phyloP scores from a whole-genome alignment of 2,797 vertebrate species.

The Gila robusta region DNA sequence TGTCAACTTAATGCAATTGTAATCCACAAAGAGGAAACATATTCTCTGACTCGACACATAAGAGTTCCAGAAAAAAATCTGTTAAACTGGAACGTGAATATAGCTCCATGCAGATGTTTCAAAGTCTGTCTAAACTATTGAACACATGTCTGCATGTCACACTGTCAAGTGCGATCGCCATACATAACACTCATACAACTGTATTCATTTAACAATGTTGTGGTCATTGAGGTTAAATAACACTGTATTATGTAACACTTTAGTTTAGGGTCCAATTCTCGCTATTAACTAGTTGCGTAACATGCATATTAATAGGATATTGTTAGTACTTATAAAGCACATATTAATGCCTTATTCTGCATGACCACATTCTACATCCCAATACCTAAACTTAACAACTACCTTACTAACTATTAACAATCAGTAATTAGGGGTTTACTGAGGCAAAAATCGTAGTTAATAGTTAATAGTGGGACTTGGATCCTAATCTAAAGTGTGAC shows the following conservation, averaged over 20 bases:
- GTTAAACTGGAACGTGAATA: background rate
- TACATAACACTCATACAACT: background rate
- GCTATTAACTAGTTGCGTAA: too few species aligned
- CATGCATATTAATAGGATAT: background rate
- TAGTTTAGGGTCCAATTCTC: too few species aligned
- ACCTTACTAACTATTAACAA: too few species aligned
- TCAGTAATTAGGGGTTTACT: too few species aligned
- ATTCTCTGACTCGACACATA: conserved; percentile 6
- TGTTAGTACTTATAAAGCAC: background rate
- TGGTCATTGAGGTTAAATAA: background rate
- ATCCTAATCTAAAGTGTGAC: too few species aligned
- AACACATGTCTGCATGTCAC: background rate
- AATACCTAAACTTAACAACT: too few species aligned
- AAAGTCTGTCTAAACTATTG: background rate
- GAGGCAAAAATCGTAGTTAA: too few species aligned
- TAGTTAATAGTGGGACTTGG: too few species aligned
- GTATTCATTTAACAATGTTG: background rate
- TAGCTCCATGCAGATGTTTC: background rate
- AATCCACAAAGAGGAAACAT: conserved; percentile 45
- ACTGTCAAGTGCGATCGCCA: background rate
- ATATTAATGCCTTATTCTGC: background rate
- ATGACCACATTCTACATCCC: too few species aligned
- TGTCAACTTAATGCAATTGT: conserved; percentile 49
- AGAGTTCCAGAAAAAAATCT: conserved; percentile 8
- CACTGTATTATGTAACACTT: background rate